Conservation (phyloP, 2,113 vertebrate species). For the Panthera leo region DNA sequence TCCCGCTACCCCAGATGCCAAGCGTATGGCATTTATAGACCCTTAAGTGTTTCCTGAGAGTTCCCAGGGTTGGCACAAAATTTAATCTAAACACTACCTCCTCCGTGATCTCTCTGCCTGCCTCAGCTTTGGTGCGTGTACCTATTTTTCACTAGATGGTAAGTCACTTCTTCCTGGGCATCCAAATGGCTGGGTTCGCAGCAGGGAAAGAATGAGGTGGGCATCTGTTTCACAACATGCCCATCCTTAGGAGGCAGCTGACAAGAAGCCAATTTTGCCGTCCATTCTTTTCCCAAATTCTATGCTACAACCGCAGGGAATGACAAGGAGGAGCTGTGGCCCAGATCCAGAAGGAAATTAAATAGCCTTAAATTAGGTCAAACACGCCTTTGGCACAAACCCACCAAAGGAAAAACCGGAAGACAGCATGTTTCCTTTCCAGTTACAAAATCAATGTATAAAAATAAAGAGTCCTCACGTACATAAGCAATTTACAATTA, state of each 20-base stretch:
- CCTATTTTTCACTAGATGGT: neutral
- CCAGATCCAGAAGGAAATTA: slow-evolving; percentile 64
- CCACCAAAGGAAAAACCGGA: slow-evolving; percentile 26
- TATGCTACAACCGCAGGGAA: neutral
- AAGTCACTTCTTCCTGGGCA: neutral
- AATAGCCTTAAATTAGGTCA: slow-evolving; percentile 73
- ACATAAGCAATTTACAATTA: neutral
- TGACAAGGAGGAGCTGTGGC: slow-evolving; percentile 25
- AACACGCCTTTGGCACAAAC: slow-evolving; percentile 61
- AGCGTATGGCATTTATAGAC: neutral
- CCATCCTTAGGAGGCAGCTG: slow-evolving; percentile 7
- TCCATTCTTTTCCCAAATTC: neutral
- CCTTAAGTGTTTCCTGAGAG: neutral
- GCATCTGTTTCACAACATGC: neutral
- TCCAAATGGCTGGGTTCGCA: neutral
- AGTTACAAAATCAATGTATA: slow-evolving; percentile 38
- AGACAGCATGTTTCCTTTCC: slow-evolving; percentile 32
- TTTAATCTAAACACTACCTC: neutral
- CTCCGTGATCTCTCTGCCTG: neutral
- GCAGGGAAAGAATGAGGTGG: neutral
- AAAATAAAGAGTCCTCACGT: slow-evolving; percentile 24
- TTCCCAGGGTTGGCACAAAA: neutral
- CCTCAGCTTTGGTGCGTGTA: neutral
- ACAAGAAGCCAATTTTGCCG: neutral
- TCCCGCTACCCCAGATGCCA: neutral